Base-by-base conservation (phyloP, 2,888 invertebrate genomes). In the Agrilus mali region DNA sequence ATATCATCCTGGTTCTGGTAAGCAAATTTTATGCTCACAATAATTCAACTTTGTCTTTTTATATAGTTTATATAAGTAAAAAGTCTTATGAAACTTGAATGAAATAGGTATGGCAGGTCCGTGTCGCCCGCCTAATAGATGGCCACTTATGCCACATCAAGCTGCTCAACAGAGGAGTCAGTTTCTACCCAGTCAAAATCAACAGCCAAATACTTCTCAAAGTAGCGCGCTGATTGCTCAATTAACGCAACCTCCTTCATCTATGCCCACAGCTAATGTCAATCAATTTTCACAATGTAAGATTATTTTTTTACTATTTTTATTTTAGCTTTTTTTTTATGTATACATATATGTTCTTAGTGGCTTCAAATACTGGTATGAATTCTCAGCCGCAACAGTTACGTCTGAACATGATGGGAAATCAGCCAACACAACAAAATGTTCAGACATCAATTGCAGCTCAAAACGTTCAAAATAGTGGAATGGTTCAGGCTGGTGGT, bases 111-210 rank as follows among this genome's bases (percentile, higher is more conserved):
- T 49, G 40, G 46, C 45, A 15, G 65, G 67, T 64, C 56, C 46
- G 16, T 64, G 67, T 65, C 57, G 77, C 55, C 78, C 77, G 7
- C 65, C 78, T 1, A 72, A 77, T 46, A 75, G 81, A 8, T 78
- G 79, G 56, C 66, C 78, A 1, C 76, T 78, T 53, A 74, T 78
- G 47, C 80, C 80, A 1, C 75, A 74, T 0, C 71, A 73, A 50
- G 73, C 71, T 32, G 73, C 71, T 31, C 73, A 70, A 10, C 70
- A 69, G 13, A 67, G 68, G 31, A 36, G 47, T 40, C 56, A 56
- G 6, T 50, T 47, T 16, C 53, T 57, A 50, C 63, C 67, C 1
- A 48, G 53, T 41, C 40, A 64, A 60, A 50, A 52, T 38, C 40
- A 63, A 59, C 53, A 65, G 34, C 53, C 47, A 12, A 64, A 60